Evolutionary conservation across 2,113 vertebrate species (phyloP).

Genomic region (Serranochromis macrocephalus): DNA sequence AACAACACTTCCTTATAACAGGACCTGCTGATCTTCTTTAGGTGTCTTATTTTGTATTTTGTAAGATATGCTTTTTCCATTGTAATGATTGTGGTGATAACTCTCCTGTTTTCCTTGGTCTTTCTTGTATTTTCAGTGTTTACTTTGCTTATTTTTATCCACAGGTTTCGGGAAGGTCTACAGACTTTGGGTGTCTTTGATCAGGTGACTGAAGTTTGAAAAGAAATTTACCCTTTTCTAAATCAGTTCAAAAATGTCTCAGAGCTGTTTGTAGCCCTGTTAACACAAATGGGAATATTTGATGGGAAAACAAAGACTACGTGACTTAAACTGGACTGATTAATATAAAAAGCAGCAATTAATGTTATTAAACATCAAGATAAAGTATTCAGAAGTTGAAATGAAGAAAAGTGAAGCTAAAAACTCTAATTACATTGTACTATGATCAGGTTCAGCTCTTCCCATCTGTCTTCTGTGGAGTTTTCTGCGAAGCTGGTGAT

Average conservation of each 20-base stretch:
- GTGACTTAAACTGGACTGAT: neutral
- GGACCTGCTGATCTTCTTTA: neutral
- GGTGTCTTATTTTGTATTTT: neutral
- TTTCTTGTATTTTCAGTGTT: neutral
- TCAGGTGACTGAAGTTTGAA: constrained; percentile 51
- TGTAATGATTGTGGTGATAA: neutral
- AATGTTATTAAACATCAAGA: neutral
- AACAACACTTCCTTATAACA: neutral
- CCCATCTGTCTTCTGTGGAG: constrained; percentile 70
- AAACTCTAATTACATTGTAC: neutral
- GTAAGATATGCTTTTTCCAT: neutral
- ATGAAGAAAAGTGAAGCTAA: neutral
- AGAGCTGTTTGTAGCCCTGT: neutral
- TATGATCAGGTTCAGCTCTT: constrained; percentile 74
- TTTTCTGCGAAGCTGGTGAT: constrained; percentile 75
- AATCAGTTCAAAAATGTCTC: neutral
- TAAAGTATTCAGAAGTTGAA: neutral
- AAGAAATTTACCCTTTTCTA: neutral
- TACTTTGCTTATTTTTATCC: neutral
- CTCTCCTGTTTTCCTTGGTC: neutral
- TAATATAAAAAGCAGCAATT: neutral
- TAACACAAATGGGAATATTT: neutral
- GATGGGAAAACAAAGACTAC: neutral
- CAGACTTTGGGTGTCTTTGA: constrained; percentile 84
- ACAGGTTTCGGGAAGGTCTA: constrained; percentile 86